phyloP scores from a whole-genome alignment of 2,888 invertebrate genomes.

The Ophioninae sp. region DNA sequence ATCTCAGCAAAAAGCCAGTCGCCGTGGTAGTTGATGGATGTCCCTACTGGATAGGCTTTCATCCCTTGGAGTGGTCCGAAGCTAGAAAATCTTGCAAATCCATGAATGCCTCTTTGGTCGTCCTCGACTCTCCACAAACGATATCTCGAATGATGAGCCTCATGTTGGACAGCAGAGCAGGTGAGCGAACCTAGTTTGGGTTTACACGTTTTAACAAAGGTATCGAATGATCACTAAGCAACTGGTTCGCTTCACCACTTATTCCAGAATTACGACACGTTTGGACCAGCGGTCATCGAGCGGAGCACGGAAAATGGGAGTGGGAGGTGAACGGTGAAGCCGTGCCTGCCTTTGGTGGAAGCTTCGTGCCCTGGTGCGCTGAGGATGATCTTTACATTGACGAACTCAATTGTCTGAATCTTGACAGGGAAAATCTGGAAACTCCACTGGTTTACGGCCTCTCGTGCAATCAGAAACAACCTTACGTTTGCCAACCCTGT shows the following conservation, averaged over 20 bases:
- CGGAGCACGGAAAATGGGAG: conserved; percentile 50
- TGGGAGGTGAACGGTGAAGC: conserved; percentile 57
- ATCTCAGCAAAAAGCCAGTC: conserved; percentile 39
- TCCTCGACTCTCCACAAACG: conserved; percentile 62
- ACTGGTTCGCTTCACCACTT: not conserved
- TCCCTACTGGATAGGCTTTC: conserved; percentile 61
- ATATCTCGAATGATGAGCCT: conserved; percentile 63
- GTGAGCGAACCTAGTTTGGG: conserved; percentile 31
- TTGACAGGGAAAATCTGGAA: conserved; percentile 66
- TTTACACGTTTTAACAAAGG: conserved; percentile 58
- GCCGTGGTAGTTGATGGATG: conserved; percentile 53
- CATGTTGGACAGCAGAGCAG: conserved; percentile 63
- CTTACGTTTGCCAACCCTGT: conserved; percentile 68
- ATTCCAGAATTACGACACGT: conserved; percentile 63
- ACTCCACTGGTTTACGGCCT: conserved; percentile 68
- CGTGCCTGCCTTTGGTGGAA: conserved; percentile 41
- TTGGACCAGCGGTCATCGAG: conserved; percentile 62
- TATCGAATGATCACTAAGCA: conserved; percentile 56
- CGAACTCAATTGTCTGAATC: conserved; percentile 66
- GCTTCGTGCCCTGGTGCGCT: conserved; percentile 67
- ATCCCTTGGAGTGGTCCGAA: conserved; percentile 59
- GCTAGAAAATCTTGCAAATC: conserved; percentile 59
- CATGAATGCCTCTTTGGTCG: conserved; percentile 61
- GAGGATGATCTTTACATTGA: conserved; percentile 34
- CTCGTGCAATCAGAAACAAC: conserved; percentile 63